These are phyloP conservation scores for Misgurnus anguillicaudatus DNA, from an alignment of 2,113 vertebrate genomes.

Conservation along the genomic window DNA sequence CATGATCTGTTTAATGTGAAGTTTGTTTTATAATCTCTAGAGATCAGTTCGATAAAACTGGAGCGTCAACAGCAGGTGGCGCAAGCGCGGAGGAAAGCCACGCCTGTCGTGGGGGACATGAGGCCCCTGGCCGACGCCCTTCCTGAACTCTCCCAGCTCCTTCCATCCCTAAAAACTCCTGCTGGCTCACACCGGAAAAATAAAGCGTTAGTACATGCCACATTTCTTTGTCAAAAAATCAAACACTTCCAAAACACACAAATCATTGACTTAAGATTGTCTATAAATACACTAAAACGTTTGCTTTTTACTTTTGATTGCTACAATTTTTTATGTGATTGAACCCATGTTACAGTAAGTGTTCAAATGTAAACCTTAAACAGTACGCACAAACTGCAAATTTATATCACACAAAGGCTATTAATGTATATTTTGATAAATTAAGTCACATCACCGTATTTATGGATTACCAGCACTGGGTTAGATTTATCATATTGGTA, in stretches of 20 bases:
- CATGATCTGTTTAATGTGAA: neutral
- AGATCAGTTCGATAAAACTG: constrained; percentile 84
- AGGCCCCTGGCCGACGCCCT: constrained; percentile 84
- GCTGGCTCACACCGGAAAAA: constrained; percentile 56
- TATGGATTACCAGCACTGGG: too few relatives aligned
- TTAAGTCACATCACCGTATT: neutral
- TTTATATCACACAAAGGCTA: neutral
- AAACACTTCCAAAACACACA: too few relatives aligned
- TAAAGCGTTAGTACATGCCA: constrained; percentile 60
- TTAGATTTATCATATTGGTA: too few relatives aligned
- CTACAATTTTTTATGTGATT: neutral
- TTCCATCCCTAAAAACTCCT: constrained; percentile 27
- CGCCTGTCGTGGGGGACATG: constrained; percentile 87
- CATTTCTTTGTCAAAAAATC: neutral
- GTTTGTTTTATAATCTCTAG: constrained; percentile 62
- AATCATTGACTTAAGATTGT: too few relatives aligned
- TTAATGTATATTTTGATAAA: neutral
- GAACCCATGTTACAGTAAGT: neutral
- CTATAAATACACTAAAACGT: too few relatives aligned
- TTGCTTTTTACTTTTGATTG: neutral
- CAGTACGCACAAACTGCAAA: neutral
- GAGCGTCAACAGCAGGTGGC: constrained; percentile 78
- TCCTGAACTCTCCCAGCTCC: constrained; percentile 81
- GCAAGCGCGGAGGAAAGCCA: constrained; percentile 74
- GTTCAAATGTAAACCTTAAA: constrained; percentile 9